phyloP scores from a whole-genome alignment of 2,888 invertebrate genomes.

The Heliconius ismenius region DNA sequence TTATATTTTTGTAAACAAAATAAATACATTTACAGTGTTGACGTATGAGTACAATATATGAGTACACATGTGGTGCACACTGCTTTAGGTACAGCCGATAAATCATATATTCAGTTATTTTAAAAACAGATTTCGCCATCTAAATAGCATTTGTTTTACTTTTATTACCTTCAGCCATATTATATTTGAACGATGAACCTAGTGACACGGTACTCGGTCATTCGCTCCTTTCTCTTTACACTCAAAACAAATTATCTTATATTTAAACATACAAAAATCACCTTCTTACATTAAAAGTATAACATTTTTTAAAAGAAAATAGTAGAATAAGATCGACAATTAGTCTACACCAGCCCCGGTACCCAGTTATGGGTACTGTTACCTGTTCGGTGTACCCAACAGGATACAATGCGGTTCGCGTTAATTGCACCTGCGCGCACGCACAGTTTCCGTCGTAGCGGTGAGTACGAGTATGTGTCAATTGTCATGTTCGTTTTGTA shows the following conservation, averaged over 20 bases:
- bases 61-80: neutral
- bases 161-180: neutral
- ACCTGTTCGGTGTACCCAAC: constrained; percentile 48
- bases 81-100: neutral
- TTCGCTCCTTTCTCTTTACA: too few species aligned
- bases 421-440: constrained; percentile 58
- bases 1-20: neutral
- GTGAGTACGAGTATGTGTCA: constrained; percentile 38
- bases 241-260: too few species aligned
- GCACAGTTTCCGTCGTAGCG: constrained; percentile 56
- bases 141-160: neutral
- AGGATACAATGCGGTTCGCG: constrained; percentile 62
- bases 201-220: too few species aligned
- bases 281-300: too few species aligned
- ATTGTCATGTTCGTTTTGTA: constrained; percentile 28
- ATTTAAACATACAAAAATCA: too few species aligned
- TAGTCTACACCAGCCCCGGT: neutral
- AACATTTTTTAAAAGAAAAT: neutral
- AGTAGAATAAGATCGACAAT: neutral
- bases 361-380: constrained; percentile 49
- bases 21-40: neutral
- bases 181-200: neutral
- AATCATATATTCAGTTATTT: neutral
- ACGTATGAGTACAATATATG: neutral
- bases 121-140: neutral